These are phyloP conservation scores for Prionailurus bengalensis DNA, from an alignment of 2,113 vertebrate species.

Conservation along the genomic window DNA sequence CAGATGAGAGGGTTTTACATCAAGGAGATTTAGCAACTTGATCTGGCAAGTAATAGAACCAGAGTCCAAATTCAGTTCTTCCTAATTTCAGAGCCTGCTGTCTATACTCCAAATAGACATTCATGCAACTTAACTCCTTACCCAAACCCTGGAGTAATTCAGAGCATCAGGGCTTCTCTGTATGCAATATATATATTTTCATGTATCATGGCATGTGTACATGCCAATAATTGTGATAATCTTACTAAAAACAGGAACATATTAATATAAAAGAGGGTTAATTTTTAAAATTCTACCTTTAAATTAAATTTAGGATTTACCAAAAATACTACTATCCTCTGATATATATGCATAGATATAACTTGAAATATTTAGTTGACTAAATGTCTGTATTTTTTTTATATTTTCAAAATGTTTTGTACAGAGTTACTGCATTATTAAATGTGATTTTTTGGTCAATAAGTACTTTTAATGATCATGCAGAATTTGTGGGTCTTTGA, in stretches of 20 bases:
- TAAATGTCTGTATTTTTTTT: background rate
- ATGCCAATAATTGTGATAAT: background rate
- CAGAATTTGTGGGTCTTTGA: background rate
- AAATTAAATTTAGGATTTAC: slow-evolving; percentile 25
- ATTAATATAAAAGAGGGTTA: background rate
- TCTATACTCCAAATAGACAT: background rate
- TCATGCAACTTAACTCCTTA: background rate
- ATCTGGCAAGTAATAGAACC: background rate
- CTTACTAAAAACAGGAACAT: background rate
- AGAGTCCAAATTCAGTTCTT: background rate
- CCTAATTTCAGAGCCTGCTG: background rate
- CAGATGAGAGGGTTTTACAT: slow-evolving; percentile 20
- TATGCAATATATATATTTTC: background rate
- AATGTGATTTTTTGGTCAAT: background rate
- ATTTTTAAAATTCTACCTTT: background rate
- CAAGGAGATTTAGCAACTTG: slow-evolving; percentile 8
- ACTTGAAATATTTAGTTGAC: background rate
- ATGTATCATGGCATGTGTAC: background rate
- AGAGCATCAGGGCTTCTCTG: background rate
- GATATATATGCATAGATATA: background rate
- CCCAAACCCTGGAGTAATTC: background rate
- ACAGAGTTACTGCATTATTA: background rate
- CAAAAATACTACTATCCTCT: background rate
- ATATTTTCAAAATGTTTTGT: background rate
- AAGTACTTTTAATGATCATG: background rate